Evolutionary conservation across 64 coral and sea anemone genomes (phyloP).

Genomic region (Pocillopora damicornis): DNA sequence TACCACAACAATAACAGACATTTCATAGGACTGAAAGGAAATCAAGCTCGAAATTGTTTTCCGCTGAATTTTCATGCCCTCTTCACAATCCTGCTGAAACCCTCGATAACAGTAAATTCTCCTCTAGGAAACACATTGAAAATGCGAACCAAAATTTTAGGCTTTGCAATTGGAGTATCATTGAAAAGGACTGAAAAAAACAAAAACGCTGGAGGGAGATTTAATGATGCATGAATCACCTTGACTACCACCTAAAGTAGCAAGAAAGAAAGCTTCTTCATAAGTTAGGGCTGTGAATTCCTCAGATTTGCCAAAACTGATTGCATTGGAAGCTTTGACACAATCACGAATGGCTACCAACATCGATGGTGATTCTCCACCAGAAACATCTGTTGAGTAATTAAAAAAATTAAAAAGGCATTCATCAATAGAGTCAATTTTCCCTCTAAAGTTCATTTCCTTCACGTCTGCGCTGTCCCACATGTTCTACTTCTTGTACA

Average conservation of each 20-base stretch:
- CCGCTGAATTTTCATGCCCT: background rate
- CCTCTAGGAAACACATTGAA: no score
- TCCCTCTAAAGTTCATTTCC: no score
- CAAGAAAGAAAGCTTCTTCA: conserved; percentile 78
- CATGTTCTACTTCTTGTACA: no score
- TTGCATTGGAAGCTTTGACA: conserved; percentile 50
- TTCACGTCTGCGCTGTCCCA: no score
- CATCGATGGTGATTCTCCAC: conserved; percentile 79
- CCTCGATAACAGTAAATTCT: no score
- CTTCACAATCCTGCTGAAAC: no score
- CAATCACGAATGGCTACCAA: conserved; percentile 62
- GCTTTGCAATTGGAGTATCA: no score
- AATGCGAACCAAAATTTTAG: no score
- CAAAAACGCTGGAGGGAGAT: no score
- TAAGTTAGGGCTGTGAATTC: conserved; percentile 50
- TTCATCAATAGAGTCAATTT: no score
- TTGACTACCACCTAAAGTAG: conserved; percentile 77
- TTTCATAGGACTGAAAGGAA: background rate
- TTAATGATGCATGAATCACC: background rate
- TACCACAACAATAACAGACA: background rate
- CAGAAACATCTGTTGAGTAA: conserved; percentile 58
- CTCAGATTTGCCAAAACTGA: conserved; percentile 3
- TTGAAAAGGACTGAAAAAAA: no score
- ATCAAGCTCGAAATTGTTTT: background rate
- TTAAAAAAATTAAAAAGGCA: background rate